phyloP scores from a whole-genome alignment of 2,888 invertebrate species.

The Galerucella calmariensis region DNA sequence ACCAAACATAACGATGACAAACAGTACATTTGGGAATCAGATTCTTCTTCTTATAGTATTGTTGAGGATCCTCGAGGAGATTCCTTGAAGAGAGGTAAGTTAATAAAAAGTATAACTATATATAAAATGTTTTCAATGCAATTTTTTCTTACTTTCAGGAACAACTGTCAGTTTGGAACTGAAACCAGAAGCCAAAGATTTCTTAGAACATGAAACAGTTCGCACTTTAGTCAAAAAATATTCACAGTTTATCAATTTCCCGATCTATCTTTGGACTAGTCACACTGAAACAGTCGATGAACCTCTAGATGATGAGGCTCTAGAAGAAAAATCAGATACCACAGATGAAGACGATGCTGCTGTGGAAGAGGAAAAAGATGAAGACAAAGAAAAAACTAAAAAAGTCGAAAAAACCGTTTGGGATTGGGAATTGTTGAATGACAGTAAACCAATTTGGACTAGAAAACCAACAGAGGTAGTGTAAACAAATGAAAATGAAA shows the following conservation, averaged over 20 bases:
- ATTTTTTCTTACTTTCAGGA: conserved; percentile 43
- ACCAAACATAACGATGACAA: conserved; percentile 94
- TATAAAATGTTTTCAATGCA: no score
- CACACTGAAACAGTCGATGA: conserved; percentile 81
- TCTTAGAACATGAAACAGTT: conserved; percentile 91
- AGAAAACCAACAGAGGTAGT: conserved; percentile 79
- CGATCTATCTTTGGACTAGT: conserved; percentile 92
- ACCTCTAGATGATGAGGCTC: conserved; percentile 67
- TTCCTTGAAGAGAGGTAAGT: conserved; percentile 81
- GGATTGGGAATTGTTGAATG: conserved; percentile 98
- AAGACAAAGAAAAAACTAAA: conserved; percentile 83
- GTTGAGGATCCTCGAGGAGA: conserved; percentile 94
- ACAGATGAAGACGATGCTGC: conserved; percentile 70
- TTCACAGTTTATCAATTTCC: conserved; percentile 99
- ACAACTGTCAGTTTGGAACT: conserved; percentile 79
- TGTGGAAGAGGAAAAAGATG: conserved; percentile 79
- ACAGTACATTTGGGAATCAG: conserved; percentile 99
- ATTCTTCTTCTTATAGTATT: conserved; percentile 89
- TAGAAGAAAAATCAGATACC: conserved; percentile 69
- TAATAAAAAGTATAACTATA: no score
- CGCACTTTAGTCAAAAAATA: conserved; percentile 95
- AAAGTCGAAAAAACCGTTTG: conserved; percentile 93
- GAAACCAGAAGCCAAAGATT: conserved; percentile 98
- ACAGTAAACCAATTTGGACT: conserved; percentile 99
- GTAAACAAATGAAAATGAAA: no score